Conservation (phyloP, 2,888 invertebrate genomes). For the Hypomecis atomaria region DNA sequence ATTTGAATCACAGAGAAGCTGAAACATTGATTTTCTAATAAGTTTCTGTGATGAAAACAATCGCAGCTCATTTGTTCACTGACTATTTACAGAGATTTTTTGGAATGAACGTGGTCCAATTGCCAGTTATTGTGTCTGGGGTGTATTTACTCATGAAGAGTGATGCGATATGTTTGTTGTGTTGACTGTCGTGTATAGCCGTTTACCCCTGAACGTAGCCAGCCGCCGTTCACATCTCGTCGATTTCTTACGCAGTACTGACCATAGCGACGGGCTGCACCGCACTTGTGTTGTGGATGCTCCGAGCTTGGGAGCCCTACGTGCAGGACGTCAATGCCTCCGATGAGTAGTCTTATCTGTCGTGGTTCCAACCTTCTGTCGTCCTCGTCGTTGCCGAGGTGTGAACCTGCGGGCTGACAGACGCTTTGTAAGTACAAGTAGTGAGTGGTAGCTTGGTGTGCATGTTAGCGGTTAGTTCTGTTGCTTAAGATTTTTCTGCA, state of each 20-base stretch:
- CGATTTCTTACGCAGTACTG: constrained; percentile 37
- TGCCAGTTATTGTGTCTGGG: constrained; percentile 7
- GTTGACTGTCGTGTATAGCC: constrained; percentile 22
- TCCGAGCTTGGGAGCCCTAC: constrained; percentile 36
- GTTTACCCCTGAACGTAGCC: constrained; percentile 20
- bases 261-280: constrained; percentile 36
- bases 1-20: neutral
- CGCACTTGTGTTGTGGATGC: constrained; percentile 35
- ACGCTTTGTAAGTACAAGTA: constrained; percentile 22
- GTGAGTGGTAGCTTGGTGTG: constrained; percentile 23
- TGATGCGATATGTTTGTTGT: constrained; percentile 16
- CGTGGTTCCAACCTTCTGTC: constrained; percentile 23
- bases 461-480: constrained; percentile 20
- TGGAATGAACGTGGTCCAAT: constrained; percentile 14
- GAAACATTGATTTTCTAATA: neutral
- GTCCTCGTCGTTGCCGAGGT: constrained; percentile 16
- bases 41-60: neutral
- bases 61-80: neutral
- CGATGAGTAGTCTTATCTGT: constrained; percentile 34
- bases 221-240: constrained; percentile 33
- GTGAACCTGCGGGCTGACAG: constrained; percentile 10
- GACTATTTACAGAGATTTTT: neutral
- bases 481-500: constrained; percentile 18
- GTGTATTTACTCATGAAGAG: neutral
- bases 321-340: constrained; percentile 33